phyloP scores from a whole-genome alignment of 2,888 invertebrate genomes.

The Beris chalybata region DNA sequence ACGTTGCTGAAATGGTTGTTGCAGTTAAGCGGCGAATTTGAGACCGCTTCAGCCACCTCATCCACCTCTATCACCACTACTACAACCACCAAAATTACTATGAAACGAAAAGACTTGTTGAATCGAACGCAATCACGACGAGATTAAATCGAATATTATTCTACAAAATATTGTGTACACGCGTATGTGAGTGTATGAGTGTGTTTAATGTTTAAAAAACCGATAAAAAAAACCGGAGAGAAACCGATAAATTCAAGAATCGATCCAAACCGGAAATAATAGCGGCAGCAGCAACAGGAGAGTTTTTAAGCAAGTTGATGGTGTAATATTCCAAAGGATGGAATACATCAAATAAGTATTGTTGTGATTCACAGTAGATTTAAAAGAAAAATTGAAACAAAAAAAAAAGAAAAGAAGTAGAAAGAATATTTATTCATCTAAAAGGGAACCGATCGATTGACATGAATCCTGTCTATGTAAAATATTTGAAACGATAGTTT shows the following conservation, averaged over 20 bases:
- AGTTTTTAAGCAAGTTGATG: not conserved
- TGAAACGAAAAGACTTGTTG: conserved; percentile 31
- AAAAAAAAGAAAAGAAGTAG: conserved; percentile 3
- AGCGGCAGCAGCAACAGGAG: not conserved
- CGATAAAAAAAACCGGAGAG: too few species aligned
- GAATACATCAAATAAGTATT: conserved; percentile 10
- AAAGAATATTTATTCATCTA: not conserved
- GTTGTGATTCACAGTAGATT: conserved; percentile 25
- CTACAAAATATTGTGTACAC: not conserved
- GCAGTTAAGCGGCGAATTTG: conserved; percentile 4
- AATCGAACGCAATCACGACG: conserved; percentile 20
- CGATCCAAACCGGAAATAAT: not conserved
- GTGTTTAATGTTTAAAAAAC: conserved; percentile 1
- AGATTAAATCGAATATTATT: conserved; percentile 14
- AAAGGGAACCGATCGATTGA: too few species aligned
- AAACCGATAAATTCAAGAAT: not conserved
- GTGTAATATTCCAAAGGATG: too few species aligned
- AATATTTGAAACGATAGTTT: too few species aligned
- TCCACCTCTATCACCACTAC: conserved; percentile 23
- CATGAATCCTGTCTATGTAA: too few species aligned
- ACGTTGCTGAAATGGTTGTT: conserved; percentile 28
- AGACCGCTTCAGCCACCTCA: not conserved
- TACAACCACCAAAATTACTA: conserved; percentile 27
- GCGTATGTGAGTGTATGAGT: conserved; percentile 20
- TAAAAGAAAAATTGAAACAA: conserved; percentile 1